Percentiles rank a stretch among this genome's conserved stretches.
These are phyloP conservation scores for Amphiprion clarkii DNA, from an alignment of 2,797 vertebrate species.

Conservation along the genomic window DNA sequence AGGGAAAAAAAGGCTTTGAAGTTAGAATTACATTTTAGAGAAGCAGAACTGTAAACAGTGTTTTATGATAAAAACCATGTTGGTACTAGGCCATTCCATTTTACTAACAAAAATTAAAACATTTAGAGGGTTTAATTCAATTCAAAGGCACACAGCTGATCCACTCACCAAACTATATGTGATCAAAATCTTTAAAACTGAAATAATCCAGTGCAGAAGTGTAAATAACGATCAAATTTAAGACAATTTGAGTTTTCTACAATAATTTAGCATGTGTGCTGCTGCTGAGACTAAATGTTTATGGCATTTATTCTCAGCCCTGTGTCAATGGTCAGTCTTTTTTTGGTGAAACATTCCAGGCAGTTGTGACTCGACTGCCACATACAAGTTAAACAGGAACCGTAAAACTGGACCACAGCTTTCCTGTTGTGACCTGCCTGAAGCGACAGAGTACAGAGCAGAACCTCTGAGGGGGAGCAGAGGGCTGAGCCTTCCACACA, in stretches of 20 bases:
- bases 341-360: conserved; percentile 8
- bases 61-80: no score
- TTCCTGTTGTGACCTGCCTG: background rate
- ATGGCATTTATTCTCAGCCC: background rate
- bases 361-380: background rate
- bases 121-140: background rate
- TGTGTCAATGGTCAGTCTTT: background rate
- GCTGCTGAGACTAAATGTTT: no score
- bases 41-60: no score
- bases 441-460: background rate
- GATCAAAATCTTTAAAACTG: background rate
- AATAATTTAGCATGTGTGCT: no score
- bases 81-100: no score
- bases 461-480: background rate
- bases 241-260: no score
- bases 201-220: no score
- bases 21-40: no score
- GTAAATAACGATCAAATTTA: no score
- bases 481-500: background rate
- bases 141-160: background rate
- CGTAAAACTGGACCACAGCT: conserved; percentile 3
- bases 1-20: no score
- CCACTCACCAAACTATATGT: background rate
- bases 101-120: no score
- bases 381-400: background rate